Conservation (phyloP, 2,113 vertebrate species). For the Cyprinodon brontotheroides region DNA sequence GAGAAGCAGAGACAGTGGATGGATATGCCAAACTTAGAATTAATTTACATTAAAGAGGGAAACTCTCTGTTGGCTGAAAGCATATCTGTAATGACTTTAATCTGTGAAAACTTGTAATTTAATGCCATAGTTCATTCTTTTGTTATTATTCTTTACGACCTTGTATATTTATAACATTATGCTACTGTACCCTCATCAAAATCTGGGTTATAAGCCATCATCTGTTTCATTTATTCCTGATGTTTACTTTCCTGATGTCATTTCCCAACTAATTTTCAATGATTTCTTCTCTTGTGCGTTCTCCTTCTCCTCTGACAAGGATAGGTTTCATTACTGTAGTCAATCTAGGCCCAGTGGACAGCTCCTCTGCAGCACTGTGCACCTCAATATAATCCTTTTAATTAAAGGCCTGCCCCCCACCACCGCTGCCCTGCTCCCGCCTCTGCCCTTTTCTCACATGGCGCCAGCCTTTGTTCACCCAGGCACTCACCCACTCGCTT, state of each 20-base stretch:
- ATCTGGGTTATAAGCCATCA: conserved; percentile 46
- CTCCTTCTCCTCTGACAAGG: conserved; percentile 62
- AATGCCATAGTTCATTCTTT: conserved; percentile 64
- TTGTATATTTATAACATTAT: conserved; percentile 65
- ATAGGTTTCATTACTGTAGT: conserved; percentile 84
- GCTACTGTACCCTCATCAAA: conserved; percentile 20
- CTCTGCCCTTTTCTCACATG: conserved; percentile 71
- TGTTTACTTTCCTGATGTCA: conserved; percentile 55
- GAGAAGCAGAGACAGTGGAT: conserved; percentile 71
- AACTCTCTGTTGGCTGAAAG: conserved; percentile 68
- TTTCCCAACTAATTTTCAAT: conserved; percentile 28
- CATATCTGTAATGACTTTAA: conserved; percentile 74
- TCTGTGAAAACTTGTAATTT: conserved; percentile 71
- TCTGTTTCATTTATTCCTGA: conserved; percentile 46
- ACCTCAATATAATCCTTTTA: conserved; percentile 85
- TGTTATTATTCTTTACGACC: conserved; percentile 76
- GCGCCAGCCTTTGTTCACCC: conserved; percentile 78
- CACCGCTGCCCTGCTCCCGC: conserved; percentile 59
- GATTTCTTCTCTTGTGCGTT: conserved; percentile 35
- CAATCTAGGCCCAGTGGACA: conserved; percentile 79
- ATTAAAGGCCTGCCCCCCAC: conserved; percentile 78
- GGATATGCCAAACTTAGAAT: conserved; percentile 74
- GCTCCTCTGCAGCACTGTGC: conserved; percentile 76
- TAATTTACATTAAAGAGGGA: conserved; percentile 76
- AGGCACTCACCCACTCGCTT: conserved; percentile 78